Percentiles rank a stretch among this genome's conserved stretches.
Conservation (phyloP, 2,888 invertebrate species). For the Drosophila mimetica region DNA sequence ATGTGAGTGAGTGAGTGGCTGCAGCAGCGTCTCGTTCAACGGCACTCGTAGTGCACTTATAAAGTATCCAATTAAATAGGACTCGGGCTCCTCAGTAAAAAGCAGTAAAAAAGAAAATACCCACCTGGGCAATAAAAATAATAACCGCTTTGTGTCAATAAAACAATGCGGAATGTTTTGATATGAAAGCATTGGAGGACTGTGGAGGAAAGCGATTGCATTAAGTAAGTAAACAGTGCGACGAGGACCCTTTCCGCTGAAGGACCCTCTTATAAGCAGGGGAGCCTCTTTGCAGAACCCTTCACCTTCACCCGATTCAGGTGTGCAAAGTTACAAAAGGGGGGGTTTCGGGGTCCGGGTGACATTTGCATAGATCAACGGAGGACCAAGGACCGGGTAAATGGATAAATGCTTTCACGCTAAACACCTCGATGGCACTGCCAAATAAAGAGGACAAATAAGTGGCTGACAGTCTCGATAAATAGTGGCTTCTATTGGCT, state of each 20-base stretch:
- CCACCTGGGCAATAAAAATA: conserved; percentile 27
- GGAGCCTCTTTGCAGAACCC: conserved; percentile 2
- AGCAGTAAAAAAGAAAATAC: conserved; percentile 15
- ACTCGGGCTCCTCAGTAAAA: conserved; percentile 14
- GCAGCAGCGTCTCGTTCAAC: conserved; percentile 1
- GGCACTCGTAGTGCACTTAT: conserved; percentile 20
- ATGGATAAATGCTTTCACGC: conserved; percentile 52
- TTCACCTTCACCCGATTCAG: conserved; percentile 22
- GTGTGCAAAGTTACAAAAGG: neutral
- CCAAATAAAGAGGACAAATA: conserved; percentile 42
- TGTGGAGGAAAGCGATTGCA: conserved; percentile 34
- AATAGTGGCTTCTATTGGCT: conserved; percentile 29
- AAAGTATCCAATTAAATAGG: conserved; percentile 25
- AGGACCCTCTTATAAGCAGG: conserved; percentile 8
- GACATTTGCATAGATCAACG: conserved; percentile 27
- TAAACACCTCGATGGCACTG: conserved; percentile 42
- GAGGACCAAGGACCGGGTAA: conserved; percentile 32
- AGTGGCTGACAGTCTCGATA: conserved; percentile 37
- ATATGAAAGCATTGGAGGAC: conserved; percentile 34
- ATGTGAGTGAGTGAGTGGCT: conserved; percentile 17
- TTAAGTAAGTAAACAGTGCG: conserved; percentile 41
- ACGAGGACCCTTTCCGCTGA: conserved; percentile 27
- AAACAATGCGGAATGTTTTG: conserved; percentile 42
- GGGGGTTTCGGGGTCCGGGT: neutral
- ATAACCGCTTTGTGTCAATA: conserved; percentile 40